These are phyloP conservation scores for Nemoura dubitans DNA, from an alignment of 2,888 invertebrate species.

Conservation along the genomic window DNA sequence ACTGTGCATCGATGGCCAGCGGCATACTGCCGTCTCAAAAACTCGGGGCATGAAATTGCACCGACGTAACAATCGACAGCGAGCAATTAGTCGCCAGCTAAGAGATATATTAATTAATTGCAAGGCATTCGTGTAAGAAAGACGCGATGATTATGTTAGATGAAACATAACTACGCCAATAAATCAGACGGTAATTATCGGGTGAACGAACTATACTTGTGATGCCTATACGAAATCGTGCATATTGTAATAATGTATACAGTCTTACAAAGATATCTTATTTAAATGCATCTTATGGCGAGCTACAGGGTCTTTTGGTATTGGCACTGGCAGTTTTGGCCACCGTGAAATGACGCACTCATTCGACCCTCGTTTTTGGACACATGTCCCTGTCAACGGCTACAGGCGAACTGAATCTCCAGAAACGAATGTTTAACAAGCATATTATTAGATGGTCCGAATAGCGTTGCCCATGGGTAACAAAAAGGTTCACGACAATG, in stretches of 20 bases:
- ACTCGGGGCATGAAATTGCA: not conserved
- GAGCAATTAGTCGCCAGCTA: not conserved
- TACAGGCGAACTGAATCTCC: not conserved
- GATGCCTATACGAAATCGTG: not conserved
- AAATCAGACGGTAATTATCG: not conserved
- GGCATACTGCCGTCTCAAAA: not conserved
- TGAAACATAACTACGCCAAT: not conserved
- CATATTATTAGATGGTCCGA: not conserved
- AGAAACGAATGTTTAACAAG: not conserved
- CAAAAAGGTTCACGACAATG: not conserved
- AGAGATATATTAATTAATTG: slow-evolving; percentile 14
- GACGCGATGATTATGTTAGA: slow-evolving; percentile 16
- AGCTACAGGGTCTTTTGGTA: not conserved
- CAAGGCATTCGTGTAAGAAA: not conserved
- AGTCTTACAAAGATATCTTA: not conserved
- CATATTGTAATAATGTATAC: not conserved
- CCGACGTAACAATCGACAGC: not conserved
- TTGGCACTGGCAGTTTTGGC: not conserved
- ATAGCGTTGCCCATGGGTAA: not conserved
- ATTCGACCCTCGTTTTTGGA: not conserved
- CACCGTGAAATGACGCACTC: not conserved
- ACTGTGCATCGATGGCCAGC: not conserved
- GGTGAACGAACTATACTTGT: not conserved
- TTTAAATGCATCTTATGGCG: not conserved
- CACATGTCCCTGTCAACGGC: not conserved